Percentiles rank a stretch among this genome's conserved stretches.
Evolutionary conservation across 1,140 invertebrate species (phyloP).

Genomic region (Antheraea pernyi): DNA sequence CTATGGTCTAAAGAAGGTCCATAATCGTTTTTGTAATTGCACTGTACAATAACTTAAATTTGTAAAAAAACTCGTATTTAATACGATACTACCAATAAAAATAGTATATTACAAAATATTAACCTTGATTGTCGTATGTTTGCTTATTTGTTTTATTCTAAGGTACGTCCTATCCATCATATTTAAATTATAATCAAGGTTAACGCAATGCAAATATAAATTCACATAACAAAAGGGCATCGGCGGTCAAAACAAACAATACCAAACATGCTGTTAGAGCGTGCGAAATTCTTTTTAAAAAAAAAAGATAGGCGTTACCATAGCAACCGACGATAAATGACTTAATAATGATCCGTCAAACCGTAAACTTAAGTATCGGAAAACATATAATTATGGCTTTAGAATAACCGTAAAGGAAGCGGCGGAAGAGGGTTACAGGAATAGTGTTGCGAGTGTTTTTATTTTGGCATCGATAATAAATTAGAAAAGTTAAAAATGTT

Average conservation of each 20-base stretch:
- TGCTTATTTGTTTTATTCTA: no score
- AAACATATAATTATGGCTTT: conserved; percentile 68
- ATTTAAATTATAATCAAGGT: no score
- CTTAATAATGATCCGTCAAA: conserved; percentile 66
- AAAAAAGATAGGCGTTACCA: conserved; percentile 49
- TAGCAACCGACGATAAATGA: conserved; percentile 61
- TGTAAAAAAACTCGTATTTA: no score
- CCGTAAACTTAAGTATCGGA: conserved; percentile 61
- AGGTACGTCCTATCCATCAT: no score
- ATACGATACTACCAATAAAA: no score
- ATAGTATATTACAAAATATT: no score
- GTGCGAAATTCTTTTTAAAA: conserved; percentile 1
- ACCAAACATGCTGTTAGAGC: conserved; percentile 10
- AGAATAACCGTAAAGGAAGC: conserved; percentile 16
- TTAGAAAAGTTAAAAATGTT: background rate
- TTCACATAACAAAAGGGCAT: conserved; percentile 4
- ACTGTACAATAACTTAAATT: no score
- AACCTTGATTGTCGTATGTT: no score
- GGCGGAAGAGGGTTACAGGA: background rate
- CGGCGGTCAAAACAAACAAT: conserved; percentile 28
- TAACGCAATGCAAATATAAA: background rate
- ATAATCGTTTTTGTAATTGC: no score
- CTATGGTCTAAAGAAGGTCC: no score
- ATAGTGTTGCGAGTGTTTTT: background rate
- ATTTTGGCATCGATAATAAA: background rate